Conservation (phyloP, 2,113 vertebrate species). For the Paracanthobrama guichenoti region DNA sequence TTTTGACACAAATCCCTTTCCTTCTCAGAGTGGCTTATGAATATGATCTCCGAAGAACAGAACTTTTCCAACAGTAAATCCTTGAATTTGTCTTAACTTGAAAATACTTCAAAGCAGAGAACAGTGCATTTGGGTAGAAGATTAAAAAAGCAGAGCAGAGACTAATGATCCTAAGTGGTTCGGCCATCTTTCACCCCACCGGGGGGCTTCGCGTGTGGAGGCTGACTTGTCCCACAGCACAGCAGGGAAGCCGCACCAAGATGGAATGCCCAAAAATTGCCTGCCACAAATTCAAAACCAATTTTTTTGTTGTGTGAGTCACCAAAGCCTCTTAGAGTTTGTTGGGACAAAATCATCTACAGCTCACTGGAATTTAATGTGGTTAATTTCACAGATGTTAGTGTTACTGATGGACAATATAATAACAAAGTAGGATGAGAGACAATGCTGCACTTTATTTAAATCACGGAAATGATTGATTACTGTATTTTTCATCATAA, state of each 20-base stretch:
- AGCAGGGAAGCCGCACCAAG: conserved; percentile 59
- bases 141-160: conserved; percentile 48
- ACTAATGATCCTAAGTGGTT: conserved; percentile 54
- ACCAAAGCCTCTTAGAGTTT: conserved; percentile 58
- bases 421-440: not conserved
- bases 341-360: conserved; percentile 50
- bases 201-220: conserved; percentile 58
- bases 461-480: conserved; percentile 33
- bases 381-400: conserved; percentile 4
- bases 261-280: conserved; percentile 52
- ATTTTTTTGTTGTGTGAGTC: conserved; percentile 57
- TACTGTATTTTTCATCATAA: not conserved
- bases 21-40: not conserved
- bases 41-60: conserved; percentile 7
- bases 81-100: conserved; percentile 9
- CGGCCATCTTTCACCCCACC: conserved; percentile 44
- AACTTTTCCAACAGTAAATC: conserved; percentile 14
- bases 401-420: not conserved
- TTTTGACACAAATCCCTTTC: conserved; percentile 10
- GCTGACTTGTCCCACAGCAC: conserved; percentile 61
- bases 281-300: conserved; percentile 67
- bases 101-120: conserved; percentile 42
- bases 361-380: conserved; percentile 2
- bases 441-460: conserved; percentile 23
- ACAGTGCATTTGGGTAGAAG: conserved; percentile 61